Conservation (phyloP, 2,888 invertebrate genomes). For the Poecilus cupreus region DNA sequence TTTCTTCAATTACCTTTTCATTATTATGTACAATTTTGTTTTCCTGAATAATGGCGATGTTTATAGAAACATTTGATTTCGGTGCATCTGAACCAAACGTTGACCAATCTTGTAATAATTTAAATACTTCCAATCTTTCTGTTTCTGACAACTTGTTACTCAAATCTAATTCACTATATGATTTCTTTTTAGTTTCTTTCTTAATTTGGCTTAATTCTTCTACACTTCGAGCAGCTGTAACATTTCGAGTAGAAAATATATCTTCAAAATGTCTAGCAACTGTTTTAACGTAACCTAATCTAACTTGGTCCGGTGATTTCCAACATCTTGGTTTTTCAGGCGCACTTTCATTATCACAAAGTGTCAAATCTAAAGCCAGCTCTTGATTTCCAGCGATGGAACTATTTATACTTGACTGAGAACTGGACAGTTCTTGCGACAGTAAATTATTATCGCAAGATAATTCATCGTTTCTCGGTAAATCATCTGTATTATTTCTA, state of each 20-base stretch:
- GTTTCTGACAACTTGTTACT: constrained; percentile 69
- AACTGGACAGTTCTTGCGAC: constrained; percentile 71
- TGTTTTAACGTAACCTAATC: constrained; percentile 81
- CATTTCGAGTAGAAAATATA: constrained; percentile 66
- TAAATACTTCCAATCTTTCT: constrained; percentile 70
- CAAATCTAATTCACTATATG: constrained; percentile 44
- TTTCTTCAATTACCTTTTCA: constrained; percentile 59
- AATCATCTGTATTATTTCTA: constrained; percentile 61
- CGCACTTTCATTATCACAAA: constrained; percentile 67
- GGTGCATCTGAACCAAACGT: constrained; percentile 70
- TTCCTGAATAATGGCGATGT: constrained; percentile 34
- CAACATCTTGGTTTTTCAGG: constrained; percentile 75
- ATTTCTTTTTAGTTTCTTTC: constrained; percentile 60
- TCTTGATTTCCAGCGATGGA: constrained; percentile 67
- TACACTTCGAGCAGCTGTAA: constrained; percentile 68
- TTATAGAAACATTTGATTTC: constrained; percentile 35
- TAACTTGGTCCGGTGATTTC: constrained; percentile 82
- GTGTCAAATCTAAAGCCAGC: constrained; percentile 71
- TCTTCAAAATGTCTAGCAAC: constrained; percentile 81
- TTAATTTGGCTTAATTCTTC: constrained; percentile 67
- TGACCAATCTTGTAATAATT: constrained; percentile 71
- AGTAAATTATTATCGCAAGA: constrained; percentile 65
- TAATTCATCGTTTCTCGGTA: constrained; percentile 62
- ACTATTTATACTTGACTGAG: constrained; percentile 71
- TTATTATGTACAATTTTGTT: constrained; percentile 47